A percentile compares a stretch with the other conserved stretches of the same genome.
Evolutionary conservation across 2,888 invertebrate genomes (phyloP).

Genomic region (Leuctra nigra): DNA sequence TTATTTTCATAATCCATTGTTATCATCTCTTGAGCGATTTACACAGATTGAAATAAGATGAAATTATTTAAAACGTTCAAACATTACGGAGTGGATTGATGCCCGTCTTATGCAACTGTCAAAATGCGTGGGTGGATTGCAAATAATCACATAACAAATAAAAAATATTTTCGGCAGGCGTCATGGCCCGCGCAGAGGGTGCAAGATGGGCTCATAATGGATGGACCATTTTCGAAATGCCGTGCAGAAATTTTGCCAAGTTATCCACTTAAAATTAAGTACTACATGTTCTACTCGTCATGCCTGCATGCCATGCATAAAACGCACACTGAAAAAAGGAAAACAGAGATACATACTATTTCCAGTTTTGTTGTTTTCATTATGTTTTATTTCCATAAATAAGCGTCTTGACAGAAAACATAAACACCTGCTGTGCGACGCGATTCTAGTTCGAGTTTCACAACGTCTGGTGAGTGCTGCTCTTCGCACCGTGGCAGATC

Average conservation of each 20-base stretch:
- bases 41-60: neutral
- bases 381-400: conserved; percentile 30
- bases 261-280: conserved; percentile 11
- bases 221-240: conserved; percentile 29
- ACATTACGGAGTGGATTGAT: neutral
- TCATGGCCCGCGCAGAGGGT: conserved; percentile 29
- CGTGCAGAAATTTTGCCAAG: conserved; percentile 25
- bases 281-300: conserved; percentile 11
- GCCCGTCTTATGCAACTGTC: neutral
- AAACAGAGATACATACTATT: conserved; percentile 25
- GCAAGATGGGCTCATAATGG: conserved; percentile 30
- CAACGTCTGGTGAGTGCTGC: neutral
- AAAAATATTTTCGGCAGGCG: conserved; percentile 26
- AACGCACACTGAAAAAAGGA: conserved; percentile 18
- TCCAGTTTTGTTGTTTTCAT: conserved; percentile 27
- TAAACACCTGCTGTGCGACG: conserved; percentile 18
- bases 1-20: neutral
- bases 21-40: neutral
- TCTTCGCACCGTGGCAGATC: neutral
- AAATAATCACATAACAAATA: neutral
- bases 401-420: conserved; percentile 31
- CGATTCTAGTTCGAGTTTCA: neutral
- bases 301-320: conserved; percentile 18
- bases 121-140: neutral
- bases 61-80: neutral